Conservation (phyloP, 2,888 invertebrate species). For the Meandrusa payeni region DNA sequence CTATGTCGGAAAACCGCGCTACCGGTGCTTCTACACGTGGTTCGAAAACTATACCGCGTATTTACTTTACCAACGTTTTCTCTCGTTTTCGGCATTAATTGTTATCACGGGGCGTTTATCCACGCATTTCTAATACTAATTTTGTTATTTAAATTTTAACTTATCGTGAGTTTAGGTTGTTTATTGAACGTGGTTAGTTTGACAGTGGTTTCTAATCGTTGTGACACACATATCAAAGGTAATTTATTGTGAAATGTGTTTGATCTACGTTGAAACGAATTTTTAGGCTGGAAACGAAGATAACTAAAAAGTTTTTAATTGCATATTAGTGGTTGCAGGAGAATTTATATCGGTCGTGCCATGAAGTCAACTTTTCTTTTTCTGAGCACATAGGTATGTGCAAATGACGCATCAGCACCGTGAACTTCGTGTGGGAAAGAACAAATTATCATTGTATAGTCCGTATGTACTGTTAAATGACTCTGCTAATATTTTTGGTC, state of each 20-base stretch:
- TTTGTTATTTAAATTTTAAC: constrained; percentile 42
- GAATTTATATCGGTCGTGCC: constrained; percentile 10
- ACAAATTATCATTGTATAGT: constrained; percentile 29
- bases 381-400: constrained; percentile 38
- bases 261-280: constrained; percentile 21
- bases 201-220: constrained; percentile 59
- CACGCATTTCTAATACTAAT: constrained; percentile 41
- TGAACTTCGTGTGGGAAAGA: constrained; percentile 45
- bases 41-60: constrained; percentile 61
- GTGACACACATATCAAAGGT: constrained; percentile 60
- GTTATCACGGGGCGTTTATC: constrained; percentile 37
- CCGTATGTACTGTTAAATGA: background rate
- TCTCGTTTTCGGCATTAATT: constrained; percentile 41
- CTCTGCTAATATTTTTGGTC: background rate
- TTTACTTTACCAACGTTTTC: constrained; percentile 53
- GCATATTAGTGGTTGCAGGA: background rate
- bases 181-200: constrained; percentile 73
- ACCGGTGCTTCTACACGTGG: constrained; percentile 77
- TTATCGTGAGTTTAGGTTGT: constrained; percentile 57
- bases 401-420: constrained; percentile 62
- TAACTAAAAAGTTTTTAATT: background rate
- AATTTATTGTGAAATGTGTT: constrained; percentile 43
- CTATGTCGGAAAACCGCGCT: constrained; percentile 61
- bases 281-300: background rate
- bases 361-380: constrained; percentile 46